Evolutionary conservation across 35 echinoderm and acorn worm genomes (phyloP).

Genomic region (Anneissia japonica): DNA sequence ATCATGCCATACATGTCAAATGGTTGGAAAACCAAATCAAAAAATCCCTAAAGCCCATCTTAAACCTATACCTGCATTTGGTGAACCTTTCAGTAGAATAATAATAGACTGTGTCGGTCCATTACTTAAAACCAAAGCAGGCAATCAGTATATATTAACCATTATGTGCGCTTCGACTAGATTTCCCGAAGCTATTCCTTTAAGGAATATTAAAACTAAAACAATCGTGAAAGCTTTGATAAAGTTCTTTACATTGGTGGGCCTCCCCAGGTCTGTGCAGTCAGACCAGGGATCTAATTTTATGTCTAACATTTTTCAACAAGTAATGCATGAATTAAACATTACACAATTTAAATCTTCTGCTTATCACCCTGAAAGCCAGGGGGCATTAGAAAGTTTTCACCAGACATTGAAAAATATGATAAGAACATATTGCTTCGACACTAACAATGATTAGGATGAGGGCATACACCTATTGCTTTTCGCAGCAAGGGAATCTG

Average conservation of each 20-base stretch:
- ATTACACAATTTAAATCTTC: conserved; percentile 10
- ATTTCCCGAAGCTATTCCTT: conserved; percentile 18
- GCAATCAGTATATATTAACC: conserved; percentile 41
- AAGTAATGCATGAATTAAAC: conserved; percentile 20
- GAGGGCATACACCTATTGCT: conserved; percentile 54
- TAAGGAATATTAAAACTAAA: conserved; percentile 17
- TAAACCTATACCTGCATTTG: conserved; percentile 43
- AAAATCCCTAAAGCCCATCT: conserved; percentile 21
- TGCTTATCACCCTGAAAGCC: conserved; percentile 36
- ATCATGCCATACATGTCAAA: conserved; percentile 55
- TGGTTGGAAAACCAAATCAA: conserved; percentile 42
- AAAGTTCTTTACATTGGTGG: conserved; percentile 28
- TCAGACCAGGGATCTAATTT: conserved; percentile 33
- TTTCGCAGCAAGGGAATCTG: conserved; percentile 51
- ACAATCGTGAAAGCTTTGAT: conserved; percentile 6
- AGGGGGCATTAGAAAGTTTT: conserved; percentile 44
- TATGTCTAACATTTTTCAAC: conserved; percentile 26
- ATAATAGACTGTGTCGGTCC: conserved; percentile 63
- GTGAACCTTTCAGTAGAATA: conserved; percentile 42
- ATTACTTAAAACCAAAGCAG: conserved; percentile 34
- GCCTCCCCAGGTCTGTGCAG: conserved; percentile 21
- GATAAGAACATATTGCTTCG: conserved; percentile 45
- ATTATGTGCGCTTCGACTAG: conserved; percentile 35
- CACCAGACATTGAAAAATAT: conserved; percentile 75
- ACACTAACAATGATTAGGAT: conserved; percentile 67